Percentiles rank a stretch among this genome's conserved stretches.
Conservation (phyloP, 2,113 vertebrate species). For the Laticauda colubrina region DNA sequence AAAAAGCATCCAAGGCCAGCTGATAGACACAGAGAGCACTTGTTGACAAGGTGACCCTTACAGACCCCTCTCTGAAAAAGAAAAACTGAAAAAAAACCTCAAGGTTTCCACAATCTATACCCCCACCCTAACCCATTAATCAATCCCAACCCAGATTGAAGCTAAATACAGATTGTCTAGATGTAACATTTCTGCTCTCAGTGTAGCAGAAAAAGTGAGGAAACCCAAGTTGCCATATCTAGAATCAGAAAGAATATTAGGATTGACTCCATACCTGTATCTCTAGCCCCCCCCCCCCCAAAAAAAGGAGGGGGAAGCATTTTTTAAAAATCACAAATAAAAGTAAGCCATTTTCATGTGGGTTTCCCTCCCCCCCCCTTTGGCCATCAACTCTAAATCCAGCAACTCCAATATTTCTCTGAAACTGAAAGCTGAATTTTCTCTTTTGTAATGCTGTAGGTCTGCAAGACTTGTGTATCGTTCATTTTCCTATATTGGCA, state of each 20-base stretch:
- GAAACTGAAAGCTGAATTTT: not conserved
- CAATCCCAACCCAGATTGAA: not conserved
- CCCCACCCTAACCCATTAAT: not conserved
- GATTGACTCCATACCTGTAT: not conserved
- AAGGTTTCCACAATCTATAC: not conserved
- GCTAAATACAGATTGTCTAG: not conserved
- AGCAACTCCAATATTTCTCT: not conserved
- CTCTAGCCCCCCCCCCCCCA: not conserved
- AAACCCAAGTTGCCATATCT: not conserved
- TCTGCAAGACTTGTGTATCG: not conserved
- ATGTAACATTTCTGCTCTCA: not conserved
- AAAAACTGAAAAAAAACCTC: no score
- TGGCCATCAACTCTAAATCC: not conserved
- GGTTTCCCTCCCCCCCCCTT: not conserved
- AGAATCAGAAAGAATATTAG: not conserved
- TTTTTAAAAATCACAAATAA: not conserved
- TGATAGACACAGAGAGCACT: not conserved
- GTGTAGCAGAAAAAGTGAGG: not conserved
- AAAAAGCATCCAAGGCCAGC: not conserved
- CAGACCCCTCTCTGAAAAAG: not conserved
- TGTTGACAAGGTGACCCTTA: not conserved
- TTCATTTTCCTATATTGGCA: not conserved
- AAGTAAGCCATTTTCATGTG: not conserved
- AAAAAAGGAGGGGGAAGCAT: not conserved
- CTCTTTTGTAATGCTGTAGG: not conserved